Evolutionary conservation across 2,113 vertebrate genomes (phyloP).

Genomic region (Cathartes aura): DNA sequence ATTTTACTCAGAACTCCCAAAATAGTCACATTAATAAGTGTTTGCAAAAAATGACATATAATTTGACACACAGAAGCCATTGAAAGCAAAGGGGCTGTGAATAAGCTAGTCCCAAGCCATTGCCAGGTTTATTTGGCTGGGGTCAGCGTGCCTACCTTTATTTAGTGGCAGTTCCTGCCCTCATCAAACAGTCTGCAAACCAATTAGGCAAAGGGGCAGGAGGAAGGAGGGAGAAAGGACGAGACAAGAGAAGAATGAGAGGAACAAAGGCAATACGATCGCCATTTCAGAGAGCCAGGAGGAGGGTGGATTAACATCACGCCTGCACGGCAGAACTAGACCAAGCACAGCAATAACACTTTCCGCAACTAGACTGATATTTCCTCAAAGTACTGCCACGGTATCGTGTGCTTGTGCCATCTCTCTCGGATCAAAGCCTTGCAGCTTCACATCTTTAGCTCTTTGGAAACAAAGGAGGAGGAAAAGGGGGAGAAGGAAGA

Average conservation of each 20-base stretch:
- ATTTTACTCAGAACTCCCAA: background rate
- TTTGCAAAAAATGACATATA: background rate
- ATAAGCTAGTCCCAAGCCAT: background rate
- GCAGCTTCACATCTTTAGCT: background rate
- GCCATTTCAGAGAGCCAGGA: background rate
- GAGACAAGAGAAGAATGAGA: background rate
- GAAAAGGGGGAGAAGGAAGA: background rate
- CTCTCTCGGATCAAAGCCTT: background rate
- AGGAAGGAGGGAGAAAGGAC: background rate
- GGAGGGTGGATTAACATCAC: background rate
- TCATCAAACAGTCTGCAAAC: background rate
- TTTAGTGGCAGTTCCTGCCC: background rate
- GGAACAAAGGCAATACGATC: background rate
- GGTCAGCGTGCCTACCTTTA: background rate
- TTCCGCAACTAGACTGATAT: background rate
- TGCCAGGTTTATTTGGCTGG: background rate
- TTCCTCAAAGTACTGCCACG: background rate
- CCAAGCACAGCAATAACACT: background rate
- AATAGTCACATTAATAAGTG: background rate
- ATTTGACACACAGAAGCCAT: background rate
- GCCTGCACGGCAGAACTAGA: accelerated
- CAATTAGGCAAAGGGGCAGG: background rate
- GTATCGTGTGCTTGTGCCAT: background rate
- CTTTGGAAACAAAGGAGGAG: background rate
- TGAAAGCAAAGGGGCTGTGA: background rate